phyloP scores from a whole-genome alignment of 2,113 vertebrate genomes.

The Pachycephala philippinensis region DNA sequence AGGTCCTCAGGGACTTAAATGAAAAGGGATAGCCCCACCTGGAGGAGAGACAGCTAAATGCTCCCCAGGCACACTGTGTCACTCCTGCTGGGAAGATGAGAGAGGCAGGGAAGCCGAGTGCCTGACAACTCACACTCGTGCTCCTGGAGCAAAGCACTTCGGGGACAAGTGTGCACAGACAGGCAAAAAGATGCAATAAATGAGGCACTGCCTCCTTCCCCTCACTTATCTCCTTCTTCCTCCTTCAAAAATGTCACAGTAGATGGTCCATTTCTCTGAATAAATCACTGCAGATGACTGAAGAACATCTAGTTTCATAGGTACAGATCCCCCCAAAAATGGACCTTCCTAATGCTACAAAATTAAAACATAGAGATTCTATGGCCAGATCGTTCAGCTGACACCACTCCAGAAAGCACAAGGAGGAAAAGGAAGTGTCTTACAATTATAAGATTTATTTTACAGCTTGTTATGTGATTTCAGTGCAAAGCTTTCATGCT shows the following conservation, averaged over 20 bases:
- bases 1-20: background rate
- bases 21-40: constrained; percentile 59
- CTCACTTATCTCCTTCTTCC: background rate
- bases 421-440: background rate
- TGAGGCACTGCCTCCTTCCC: background rate
- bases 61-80: background rate
- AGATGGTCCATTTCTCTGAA: background rate
- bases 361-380: background rate
- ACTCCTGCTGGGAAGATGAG: background rate
- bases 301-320: background rate
- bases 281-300: background rate
- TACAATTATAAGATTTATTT: constrained; percentile 24
- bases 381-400: background rate
- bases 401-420: background rate
- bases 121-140: background rate
- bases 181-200: background rate
- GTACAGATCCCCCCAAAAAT: background rate
- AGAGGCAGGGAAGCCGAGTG: background rate
- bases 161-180: background rate
- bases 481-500: constrained; percentile 1
- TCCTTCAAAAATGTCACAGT: background rate
- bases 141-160: background rate
- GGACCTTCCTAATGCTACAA: background rate
- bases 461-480: constrained; percentile 17
- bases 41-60: constrained; percentile 18